phyloP scores from a whole-genome alignment of 1,140 invertebrate species.

The Trichogramma pretiosum region DNA sequence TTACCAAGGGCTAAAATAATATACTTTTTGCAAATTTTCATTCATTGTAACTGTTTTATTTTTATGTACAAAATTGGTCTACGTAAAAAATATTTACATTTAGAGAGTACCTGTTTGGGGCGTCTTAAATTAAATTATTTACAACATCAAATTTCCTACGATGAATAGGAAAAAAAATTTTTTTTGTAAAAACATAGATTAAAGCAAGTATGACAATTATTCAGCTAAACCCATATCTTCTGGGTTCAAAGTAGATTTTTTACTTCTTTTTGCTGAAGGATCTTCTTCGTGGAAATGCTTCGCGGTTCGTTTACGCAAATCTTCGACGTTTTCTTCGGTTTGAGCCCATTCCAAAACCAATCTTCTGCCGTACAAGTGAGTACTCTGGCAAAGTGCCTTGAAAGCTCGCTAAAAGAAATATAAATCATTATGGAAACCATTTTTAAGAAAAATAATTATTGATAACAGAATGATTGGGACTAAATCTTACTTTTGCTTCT shows the following conservation, averaged over 20 bases:
- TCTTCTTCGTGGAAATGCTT: constrained; percentile 54
- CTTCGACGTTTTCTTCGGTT: constrained; percentile 67
- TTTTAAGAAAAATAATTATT: not conserved
- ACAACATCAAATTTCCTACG: no score
- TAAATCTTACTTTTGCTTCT: constrained; percentile 75
- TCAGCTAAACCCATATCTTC: constrained; percentile 27
- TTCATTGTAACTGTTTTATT: no score
- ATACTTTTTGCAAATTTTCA: no score
- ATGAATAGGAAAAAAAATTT: no score
- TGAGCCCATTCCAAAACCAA: constrained; percentile 95
- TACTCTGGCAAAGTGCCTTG: constrained; percentile 85
- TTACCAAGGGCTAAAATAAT: no score
- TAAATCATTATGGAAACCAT: no score
- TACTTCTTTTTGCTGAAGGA: constrained; percentile 21
- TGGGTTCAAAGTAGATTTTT: constrained; percentile 26
- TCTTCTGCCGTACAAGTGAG: constrained; percentile 92
- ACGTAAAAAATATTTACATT: not conserved
- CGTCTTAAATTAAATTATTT: no score
- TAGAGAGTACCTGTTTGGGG: not conserved
- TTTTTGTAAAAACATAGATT: no score
- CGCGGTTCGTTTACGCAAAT: constrained; percentile 78
- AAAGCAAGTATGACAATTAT: no score
- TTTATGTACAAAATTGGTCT: not conserved
- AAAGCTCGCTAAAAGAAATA: constrained; percentile 64
- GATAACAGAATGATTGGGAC: constrained; percentile 7